phyloP scores from a whole-genome alignment of 2,888 invertebrate genomes.

The Ormyrus labotus region DNA sequence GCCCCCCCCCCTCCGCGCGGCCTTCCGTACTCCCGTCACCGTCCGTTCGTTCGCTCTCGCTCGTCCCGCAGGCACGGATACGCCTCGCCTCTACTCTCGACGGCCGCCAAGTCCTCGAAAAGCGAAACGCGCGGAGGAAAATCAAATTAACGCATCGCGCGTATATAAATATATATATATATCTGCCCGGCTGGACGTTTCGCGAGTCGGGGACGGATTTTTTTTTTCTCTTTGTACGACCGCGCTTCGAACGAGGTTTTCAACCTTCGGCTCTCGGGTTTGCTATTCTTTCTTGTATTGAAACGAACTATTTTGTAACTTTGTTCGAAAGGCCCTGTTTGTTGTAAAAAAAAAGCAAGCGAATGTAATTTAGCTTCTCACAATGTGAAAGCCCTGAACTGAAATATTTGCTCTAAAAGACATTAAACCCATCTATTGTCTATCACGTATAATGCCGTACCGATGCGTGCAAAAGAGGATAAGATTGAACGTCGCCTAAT shows the following conservation, averaged over 20 bases:
- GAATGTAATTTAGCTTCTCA: no score
- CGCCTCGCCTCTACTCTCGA: slow-evolving; percentile 59
- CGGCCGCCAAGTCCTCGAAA: slow-evolving; percentile 60
- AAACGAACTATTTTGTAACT: no score
- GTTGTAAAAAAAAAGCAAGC: no score
- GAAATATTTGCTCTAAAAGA: slow-evolving; percentile 61
- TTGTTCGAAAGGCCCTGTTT: no score
- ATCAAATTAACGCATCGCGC: slow-evolving; percentile 68
- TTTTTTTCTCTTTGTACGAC: no score
- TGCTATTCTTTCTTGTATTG: no score
- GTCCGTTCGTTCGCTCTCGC: slow-evolving; percentile 38
- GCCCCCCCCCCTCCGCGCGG: slow-evolving; percentile 59
- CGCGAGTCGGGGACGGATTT: no score
- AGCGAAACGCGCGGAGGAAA: slow-evolving; percentile 69
- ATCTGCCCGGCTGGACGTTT: no score
- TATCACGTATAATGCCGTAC: slow-evolving; percentile 45
- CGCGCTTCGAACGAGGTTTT: no score
- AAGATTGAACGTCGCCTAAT: slow-evolving; percentile 23
- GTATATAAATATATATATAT: no score
- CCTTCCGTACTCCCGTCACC: not conserved
- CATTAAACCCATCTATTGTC: slow-evolving; percentile 14
- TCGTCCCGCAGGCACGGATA: slow-evolving; percentile 68
- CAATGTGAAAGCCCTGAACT: slow-evolving; percentile 10
- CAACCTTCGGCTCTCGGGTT: no score
- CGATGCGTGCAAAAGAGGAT: slow-evolving; percentile 41